Base-by-base conservation (phyloP, 2,113 vertebrate genomes). In the Lophotis ruficrista region DNA sequence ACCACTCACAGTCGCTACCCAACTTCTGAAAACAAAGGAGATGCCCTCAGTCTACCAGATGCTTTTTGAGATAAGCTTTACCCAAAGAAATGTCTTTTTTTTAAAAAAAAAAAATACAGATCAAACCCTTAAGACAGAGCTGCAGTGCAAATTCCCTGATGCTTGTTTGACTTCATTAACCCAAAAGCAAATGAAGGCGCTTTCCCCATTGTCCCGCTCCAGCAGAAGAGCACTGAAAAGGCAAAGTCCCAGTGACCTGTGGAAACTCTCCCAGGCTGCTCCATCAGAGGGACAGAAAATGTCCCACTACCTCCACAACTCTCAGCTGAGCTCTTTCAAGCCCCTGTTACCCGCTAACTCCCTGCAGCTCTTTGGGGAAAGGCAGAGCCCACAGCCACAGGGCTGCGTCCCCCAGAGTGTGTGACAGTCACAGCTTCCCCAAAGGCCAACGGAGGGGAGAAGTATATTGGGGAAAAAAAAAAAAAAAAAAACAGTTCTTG, bases 141-240 rank as follows among this genome's bases (percentile, higher is more conserved):
- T 89, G 54, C 71, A 64, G 64, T 80, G 79, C 92, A 93, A 96
- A 95, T 93, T 92, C 83, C 92, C 83, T 90, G 90, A 84, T 92
- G 95, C 76, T 91, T 93, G 86, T 96, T 96, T 94, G 88, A 96
- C 96, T 92, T 89, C 72, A 87, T 96, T 90, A 96, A 76, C 76
- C 82, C 94, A 89, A 93, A 97, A 93, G 90, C 96, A 96, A 96
- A 96, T 93, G 95, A 89, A 97, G 90, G 72, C 33, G 0, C 64
- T 92, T 93, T 95, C 65, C 61, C 86, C 73, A 90, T 96, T 96
- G 96, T 96, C 77, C 90, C 1, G 8, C 72, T 82, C 28, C 90
- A 79, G 80, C 84, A 72, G 80, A 89, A 96, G 65, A 92, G 87
- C 65, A 17, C 86, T 61, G 86, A 96, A 90, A 95, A 94, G 94